Base-by-base conservation (phyloP, 1,140 invertebrate species). In the Hylaeus volcanicus region DNA sequence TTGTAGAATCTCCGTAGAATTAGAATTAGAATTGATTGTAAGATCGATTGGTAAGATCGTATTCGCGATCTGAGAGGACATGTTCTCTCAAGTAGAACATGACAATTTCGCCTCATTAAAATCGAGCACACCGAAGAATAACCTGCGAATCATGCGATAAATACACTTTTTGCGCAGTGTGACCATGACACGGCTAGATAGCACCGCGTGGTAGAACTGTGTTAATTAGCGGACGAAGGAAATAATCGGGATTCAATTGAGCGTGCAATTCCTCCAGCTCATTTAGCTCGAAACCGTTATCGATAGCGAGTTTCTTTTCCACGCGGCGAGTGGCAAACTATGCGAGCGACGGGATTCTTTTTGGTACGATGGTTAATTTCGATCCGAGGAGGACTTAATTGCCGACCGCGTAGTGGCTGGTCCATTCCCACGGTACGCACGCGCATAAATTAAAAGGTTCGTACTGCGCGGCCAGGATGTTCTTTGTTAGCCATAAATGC, bases 401-500 rank as follows among this genome's bases (percentile, higher is more conserved):
- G 68, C 8, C 15, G 65, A 12, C 64, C 14, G 14, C 15, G 26
- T 15, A 6, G 5, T 8, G 12, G 56, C 5, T n/a, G 53, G 48
- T 4, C 39, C 48, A 12, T 53, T 55, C 48, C 37, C 45, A 45
- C 45, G 73, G 56, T 60, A 39, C 58, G 56, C 43, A 6, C 43
- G 3, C 66, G 41, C 71, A 53, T 84, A 82, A 81, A 84, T 86
- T 81, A 75, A 84, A 86, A 61, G 41, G 76, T 61, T 71, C 75
- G 53, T 64, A 81, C n/a, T 55, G 39, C 9, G 51, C 51, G 51
- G 39, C 53, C 60, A 85, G 73, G 77, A 80, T 83, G 74, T 83
- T 83, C 81, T 86, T 86, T 84, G 82, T 84, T 86, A 81, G 55
- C 75, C 64, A 84, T 84, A 82, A 83, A 74, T 66, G 61, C 61